phyloP scores from a whole-genome alignment of 2,888 invertebrate genomes.

The Branchellion lobata region DNA sequence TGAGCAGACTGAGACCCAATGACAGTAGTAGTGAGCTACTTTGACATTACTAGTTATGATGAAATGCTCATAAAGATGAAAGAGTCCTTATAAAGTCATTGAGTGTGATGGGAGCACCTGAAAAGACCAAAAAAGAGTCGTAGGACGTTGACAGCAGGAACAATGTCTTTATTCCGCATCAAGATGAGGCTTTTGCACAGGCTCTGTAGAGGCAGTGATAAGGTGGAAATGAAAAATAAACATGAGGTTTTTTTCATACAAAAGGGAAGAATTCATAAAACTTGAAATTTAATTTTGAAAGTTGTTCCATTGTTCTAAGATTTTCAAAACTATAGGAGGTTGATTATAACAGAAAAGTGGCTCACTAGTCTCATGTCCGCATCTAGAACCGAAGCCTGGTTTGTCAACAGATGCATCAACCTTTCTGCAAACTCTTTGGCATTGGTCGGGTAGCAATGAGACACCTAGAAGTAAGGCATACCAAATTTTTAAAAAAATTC shows the following conservation, averaged over 20 bases:
- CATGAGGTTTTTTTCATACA: neutral
- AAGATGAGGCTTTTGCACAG: slow-evolving; percentile 32
- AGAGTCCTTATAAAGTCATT: too few species aligned
- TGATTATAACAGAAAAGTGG: neutral
- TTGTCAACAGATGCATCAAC: neutral
- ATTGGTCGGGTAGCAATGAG: slow-evolving; percentile 28
- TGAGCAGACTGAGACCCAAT: too few species aligned
- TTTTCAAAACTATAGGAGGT: too few species aligned
- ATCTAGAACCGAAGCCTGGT: slow-evolving; percentile 26
- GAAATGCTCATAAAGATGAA: too few species aligned
- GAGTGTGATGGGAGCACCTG: too few species aligned
- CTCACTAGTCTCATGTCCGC: slow-evolving; percentile 42
- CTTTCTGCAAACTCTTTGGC: slow-evolving; percentile 14
- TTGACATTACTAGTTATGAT: too few species aligned
- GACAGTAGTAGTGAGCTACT: too few species aligned
- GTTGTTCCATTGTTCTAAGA: too few species aligned
- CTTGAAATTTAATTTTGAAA: too few species aligned
- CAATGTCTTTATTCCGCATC: slow-evolving; percentile 34
- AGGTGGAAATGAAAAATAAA: neutral
- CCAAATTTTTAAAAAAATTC: neutral
- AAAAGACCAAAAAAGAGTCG: slow-evolving; percentile 37
- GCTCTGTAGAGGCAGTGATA: too few species aligned
- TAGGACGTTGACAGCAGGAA: slow-evolving; percentile 15
- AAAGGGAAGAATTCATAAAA: too few species aligned
- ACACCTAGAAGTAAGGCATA: slow-evolving; percentile 18